Percentiles rank a stretch among this genome's conserved stretches.
Evolutionary conservation across 2,888 invertebrate species (phyloP).

Genomic region (Ceramica pisi): DNA sequence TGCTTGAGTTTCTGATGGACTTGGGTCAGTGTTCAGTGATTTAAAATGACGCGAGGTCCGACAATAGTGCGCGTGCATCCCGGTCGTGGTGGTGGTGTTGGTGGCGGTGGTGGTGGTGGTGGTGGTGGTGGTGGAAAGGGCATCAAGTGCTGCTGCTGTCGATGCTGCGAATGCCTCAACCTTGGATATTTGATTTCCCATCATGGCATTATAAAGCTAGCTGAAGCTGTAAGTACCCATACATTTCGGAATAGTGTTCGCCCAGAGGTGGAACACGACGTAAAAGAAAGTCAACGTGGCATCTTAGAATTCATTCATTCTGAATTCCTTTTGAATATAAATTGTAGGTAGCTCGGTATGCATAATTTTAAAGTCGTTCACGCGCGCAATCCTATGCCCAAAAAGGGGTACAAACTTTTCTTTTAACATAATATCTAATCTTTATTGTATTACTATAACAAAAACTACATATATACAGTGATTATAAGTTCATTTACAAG

Average conservation of each 20-base stretch:
- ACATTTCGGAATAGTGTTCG: neutral
- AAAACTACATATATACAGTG: neutral
- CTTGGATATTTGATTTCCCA: conserved; percentile 93
- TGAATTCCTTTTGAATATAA: no score
- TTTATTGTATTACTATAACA: neutral
- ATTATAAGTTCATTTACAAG: neutral
- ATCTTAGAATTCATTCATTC: no score
- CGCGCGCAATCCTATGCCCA: neutral
- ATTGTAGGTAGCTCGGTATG: no score
- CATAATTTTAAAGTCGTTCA: neutral
- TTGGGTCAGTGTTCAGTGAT: conserved; percentile 31
- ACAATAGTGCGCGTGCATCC: conserved; percentile 87
- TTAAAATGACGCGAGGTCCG: conserved; percentile 85
- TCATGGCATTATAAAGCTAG: conserved; percentile 94
- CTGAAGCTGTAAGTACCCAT: conserved; percentile 92
- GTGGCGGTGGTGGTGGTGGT: conserved; percentile 76
- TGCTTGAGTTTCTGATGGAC: conserved; percentile 35
- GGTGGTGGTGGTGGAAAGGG: conserved; percentile 86
- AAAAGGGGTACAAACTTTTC: neutral
- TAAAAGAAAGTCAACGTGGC: no score
- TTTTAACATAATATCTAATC: neutral
- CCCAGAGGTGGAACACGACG: no score
- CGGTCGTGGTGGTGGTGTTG: conserved; percentile 64
- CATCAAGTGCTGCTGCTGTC: conserved; percentile 93
- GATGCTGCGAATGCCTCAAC: conserved; percentile 95